Evolutionary conservation across 2,888 invertebrate species (phyloP).

Genomic region (Pandemis heparana): DNA sequence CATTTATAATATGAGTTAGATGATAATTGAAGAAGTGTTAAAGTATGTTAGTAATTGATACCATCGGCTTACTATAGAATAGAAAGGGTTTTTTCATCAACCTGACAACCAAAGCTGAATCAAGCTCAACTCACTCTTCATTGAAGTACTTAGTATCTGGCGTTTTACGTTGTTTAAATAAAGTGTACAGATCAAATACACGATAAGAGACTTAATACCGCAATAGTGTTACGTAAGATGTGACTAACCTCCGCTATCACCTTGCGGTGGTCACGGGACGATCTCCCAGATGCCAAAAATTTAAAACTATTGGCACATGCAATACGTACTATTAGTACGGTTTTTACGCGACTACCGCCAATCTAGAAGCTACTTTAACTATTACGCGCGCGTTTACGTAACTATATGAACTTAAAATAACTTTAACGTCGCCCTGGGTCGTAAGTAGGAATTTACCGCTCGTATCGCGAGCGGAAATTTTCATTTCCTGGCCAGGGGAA

Average conservation of each 20-base stretch:
- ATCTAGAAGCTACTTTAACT: background rate
- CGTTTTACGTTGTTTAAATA: slow-evolving; percentile 6
- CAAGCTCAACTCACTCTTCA: background rate
- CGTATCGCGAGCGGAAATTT: no score
- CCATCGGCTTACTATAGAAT: background rate
- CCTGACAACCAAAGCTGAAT: background rate
- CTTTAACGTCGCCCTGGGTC: no score
- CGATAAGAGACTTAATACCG: slow-evolving; percentile 18
- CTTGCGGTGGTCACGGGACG: slow-evolving; percentile 59
- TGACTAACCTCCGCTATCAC: slow-evolving; percentile 55
- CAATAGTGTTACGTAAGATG: slow-evolving; percentile 55
- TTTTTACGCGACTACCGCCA: slow-evolving; percentile 16
- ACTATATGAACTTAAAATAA: background rate
- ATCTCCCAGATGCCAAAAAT: slow-evolving; percentile 53
- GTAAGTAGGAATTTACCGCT: no score
- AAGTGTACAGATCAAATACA: background rate
- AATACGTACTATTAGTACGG: background rate
- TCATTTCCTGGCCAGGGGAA: no score
- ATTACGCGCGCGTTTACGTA: slow-evolving; percentile 3
- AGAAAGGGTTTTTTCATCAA: background rate
- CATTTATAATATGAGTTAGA: no score
- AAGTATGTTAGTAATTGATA: background rate
- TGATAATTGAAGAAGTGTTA: no score
- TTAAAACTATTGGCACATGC: slow-evolving; percentile 48
- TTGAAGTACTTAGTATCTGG: background rate